phyloP scores from a whole-genome alignment of 2,888 invertebrate genomes.

The Boloria selene region DNA sequence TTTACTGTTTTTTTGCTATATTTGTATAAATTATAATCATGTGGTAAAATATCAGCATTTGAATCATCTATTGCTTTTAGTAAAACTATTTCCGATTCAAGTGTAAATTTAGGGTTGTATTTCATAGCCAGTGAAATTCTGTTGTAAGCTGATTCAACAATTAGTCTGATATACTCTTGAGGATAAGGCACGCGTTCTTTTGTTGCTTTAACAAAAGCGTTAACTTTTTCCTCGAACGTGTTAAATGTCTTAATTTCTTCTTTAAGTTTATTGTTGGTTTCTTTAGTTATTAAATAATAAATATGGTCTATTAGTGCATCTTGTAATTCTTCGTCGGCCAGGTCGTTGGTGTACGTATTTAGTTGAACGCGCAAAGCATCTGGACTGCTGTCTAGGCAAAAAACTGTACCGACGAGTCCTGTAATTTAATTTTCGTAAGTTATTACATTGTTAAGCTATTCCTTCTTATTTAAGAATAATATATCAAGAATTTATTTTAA shows the following conservation, averaged over 20 bases:
- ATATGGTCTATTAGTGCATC: not conserved
- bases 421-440: not conserved
- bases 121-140: not conserved
- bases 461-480: no score
- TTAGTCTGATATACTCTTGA: constrained; percentile 5
- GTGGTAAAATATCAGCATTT: not conserved
- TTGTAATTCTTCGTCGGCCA: constrained; percentile 8
- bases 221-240: constrained; percentile 6
- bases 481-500: not conserved
- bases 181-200: constrained; percentile 7
- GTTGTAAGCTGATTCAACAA: not conserved
- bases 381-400: constrained; percentile 10
- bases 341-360: not conserved
- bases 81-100: constrained; percentile 3
- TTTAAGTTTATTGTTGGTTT: not conserved
- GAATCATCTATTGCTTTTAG: not conserved
- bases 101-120: not conserved
- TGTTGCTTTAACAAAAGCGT: not conserved
- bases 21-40: constrained; percentile 9
- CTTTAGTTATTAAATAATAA: not conserved
- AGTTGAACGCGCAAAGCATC: not conserved
- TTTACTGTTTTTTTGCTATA: constrained; percentile 2
- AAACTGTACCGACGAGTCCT: not conserved
- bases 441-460: not conserved
- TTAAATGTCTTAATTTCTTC: not conserved